These are phyloP conservation scores for Platyura marginata DNA, from an alignment of 1,140 invertebrate genomes.

Conservation along the genomic window DNA sequence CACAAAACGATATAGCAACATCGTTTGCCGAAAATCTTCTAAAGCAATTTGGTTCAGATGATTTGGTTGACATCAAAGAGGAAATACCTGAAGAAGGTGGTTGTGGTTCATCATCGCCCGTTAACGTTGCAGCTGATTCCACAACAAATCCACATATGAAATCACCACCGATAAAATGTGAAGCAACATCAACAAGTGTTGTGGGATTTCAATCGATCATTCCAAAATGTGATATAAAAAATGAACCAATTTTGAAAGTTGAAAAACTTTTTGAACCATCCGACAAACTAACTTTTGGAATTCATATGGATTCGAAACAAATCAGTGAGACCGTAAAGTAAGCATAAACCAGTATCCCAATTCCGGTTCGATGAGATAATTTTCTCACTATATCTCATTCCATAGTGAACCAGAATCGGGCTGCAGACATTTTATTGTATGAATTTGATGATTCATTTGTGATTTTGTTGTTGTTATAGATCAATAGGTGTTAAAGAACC, in stretches of 20 bases:
- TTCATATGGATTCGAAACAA: conserved; percentile 52
- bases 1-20: conserved; percentile 55
- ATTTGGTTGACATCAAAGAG: conserved; percentile 48
- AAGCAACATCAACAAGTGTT: conserved; percentile 4
- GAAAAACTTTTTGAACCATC: conserved; percentile 6
- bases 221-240: conserved; percentile 6
- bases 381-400: too few species aligned
- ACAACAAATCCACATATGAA: conserved; percentile 12
- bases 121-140: conserved; percentile 4
- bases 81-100: conserved; percentile 17
- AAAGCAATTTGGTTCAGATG: conserved; percentile 58
- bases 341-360: too few species aligned
- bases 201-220: background rate
- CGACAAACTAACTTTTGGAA: conserved; percentile 34
- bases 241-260: conserved; percentile 10
- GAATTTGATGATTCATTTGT: background rate
- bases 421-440: background rate
- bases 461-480: conserved; percentile 1
- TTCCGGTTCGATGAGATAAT: too few species aligned
- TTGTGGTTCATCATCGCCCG: conserved; percentile 2
- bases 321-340: conserved; percentile 47
- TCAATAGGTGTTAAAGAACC: conserved; percentile 13
- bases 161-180: conserved; percentile 8
- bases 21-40: conserved; percentile 67
- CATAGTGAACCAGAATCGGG: background rate